Conservation (phyloP, 2,888 invertebrate genomes). For the Ectemnius lituratus region DNA sequence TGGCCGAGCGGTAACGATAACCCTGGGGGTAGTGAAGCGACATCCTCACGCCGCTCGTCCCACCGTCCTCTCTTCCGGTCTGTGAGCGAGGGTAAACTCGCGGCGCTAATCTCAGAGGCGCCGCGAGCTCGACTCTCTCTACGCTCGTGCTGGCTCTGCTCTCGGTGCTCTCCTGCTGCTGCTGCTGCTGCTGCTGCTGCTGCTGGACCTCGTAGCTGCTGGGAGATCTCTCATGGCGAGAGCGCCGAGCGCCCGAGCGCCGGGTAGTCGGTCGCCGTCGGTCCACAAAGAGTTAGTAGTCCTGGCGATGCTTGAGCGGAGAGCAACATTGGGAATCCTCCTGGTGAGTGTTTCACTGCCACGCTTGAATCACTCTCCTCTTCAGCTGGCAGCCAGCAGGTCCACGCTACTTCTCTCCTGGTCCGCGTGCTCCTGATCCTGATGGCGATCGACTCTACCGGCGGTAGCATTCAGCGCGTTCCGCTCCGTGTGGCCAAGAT, state of each 20-base stretch:
- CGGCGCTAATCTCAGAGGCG: background rate
- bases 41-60: slow-evolving; percentile 54
- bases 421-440: background rate
- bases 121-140: slow-evolving; percentile 3
- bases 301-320: slow-evolving; percentile 5
- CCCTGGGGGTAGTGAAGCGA: slow-evolving; percentile 73
- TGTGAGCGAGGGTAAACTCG: background rate
- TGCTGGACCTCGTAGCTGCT: slow-evolving; percentile 24
- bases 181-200: too few relatives aligned
- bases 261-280: background rate
- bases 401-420: background rate
- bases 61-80: too few relatives aligned
- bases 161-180: background rate
- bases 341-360: too few relatives aligned
- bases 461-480: slow-evolving; percentile 17
- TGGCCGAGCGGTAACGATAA: slow-evolving; percentile 74
- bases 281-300: background rate
- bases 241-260: slow-evolving; percentile 26
- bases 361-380: slow-evolving; percentile 3
- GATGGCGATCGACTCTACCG: slow-evolving; percentile 30
- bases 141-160: background rate
- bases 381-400: background rate
- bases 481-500: slow-evolving; percentile 32
- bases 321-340: slow-evolving; percentile 40
- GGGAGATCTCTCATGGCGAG: slow-evolving; percentile 30